A percentile compares a stretch with the other conserved stretches of the same genome.
These are phyloP conservation scores for human (Homo sapiens) DNA, from an alignment of 2,113 vertebrate species.

Conservation along the genomic window GRCh38 chr6:161740501-161741000, in stretches of 20 bases:
- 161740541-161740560: not conserved
- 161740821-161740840: not conserved
- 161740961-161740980: not conserved
- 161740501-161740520: not conserved
- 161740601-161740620: not conserved
- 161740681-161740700: accelerated
- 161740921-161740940: not conserved
- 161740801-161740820: not conserved
- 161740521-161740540: not conserved
- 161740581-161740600: not conserved
- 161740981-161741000: not conserved
- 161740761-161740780: not conserved
- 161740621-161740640: not conserved
- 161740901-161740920: not conserved
- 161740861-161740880: not conserved
- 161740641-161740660: not conserved
- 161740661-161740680: accelerated
- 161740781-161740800: not conserved
- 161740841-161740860: not conserved
- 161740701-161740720: not conserved
- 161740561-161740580: not conserved
- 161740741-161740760: not conserved
- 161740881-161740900: not conserved
- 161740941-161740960: not conserved
- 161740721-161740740: not conserved